Conservation (phyloP, 2,797 vertebrate species). For the Cossypha niveicapilla region DNA sequence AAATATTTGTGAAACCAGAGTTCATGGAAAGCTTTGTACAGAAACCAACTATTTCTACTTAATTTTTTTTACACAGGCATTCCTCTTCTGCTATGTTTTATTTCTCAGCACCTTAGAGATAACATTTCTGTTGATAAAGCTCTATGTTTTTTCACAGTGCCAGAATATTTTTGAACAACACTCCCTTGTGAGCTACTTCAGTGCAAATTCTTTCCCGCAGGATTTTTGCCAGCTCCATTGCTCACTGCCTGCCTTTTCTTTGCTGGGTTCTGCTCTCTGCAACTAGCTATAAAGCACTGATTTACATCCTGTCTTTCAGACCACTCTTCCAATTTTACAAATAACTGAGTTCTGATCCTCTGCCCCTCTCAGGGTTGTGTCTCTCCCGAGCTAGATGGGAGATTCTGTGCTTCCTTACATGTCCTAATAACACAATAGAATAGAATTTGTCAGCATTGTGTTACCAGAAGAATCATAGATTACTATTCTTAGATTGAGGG, state of each 20-base stretch:
- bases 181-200: not conserved
- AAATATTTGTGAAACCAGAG: not conserved
- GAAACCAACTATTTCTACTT: not conserved
- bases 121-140: not conserved
- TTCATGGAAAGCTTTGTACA: not conserved
- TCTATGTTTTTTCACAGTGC: not conserved
- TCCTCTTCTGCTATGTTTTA: not conserved
- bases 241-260: not conserved
- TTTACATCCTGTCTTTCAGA: not conserved
- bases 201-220: not conserved
- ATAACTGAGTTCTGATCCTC: not conserved
- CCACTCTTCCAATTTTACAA: not conserved
- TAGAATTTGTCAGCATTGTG: not conserved
- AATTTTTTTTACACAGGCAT: not conserved
- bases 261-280: not conserved
- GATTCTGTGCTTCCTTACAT: not conserved
- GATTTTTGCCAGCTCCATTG: not conserved
- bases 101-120: not conserved
- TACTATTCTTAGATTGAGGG: fast-evolving
- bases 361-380: not conserved
- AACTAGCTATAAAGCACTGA: not conserved
- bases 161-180: not conserved
- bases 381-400: not conserved
- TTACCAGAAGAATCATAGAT: not conserved
- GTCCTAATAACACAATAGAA: not conserved